Evolutionary conservation across 2,888 invertebrate species (phyloP).

Genomic region (Malthinus seriepunctatus): DNA sequence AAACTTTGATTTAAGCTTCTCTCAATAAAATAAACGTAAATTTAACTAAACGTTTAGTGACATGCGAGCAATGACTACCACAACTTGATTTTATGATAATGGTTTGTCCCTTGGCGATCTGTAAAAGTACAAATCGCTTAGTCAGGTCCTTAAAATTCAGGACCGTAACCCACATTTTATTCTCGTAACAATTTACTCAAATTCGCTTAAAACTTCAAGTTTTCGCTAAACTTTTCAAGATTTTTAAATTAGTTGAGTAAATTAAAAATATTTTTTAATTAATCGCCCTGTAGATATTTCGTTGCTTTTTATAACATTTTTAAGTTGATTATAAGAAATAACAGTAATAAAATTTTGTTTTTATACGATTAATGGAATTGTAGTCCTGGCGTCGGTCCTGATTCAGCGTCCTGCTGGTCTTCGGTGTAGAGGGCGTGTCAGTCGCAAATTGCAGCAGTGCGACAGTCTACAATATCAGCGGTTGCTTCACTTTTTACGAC

Average conservation of each 20-base stretch:
- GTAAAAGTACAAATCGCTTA: constrained; percentile 43
- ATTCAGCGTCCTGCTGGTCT: constrained; percentile 35
- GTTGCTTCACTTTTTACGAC: constrained; percentile 52
- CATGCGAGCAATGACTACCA: constrained; percentile 23
- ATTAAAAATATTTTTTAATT: no score
- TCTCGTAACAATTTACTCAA: background rate
- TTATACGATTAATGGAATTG: constrained; percentile 1
- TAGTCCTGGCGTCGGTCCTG: constrained; percentile 34
- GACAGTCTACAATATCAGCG: constrained; percentile 45
- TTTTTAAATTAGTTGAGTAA: no score
- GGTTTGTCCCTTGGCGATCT: constrained; percentile 42
- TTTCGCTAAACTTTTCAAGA: background rate
- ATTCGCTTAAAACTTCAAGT: background rate
- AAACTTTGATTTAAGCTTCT: background rate
- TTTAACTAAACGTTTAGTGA: constrained; percentile 35
- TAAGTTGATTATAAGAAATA: constrained; percentile 1
- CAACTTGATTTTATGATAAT: constrained; percentile 46
- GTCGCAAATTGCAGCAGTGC: constrained; percentile 52
- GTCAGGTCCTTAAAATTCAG: constrained; percentile 40
- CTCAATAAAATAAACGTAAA: constrained; percentile 14
- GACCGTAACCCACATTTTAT: constrained; percentile 19
- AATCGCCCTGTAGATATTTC: no score
- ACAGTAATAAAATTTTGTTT: constrained; percentile 3
- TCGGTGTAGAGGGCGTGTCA: constrained; percentile 46
- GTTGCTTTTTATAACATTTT: no score